Percentiles rank a stretch among this genome's conserved stretches.
These are phyloP conservation scores for Nasonovia ribisnigri DNA, from an alignment of 2,888 invertebrate species.

Conservation along the genomic window DNA sequence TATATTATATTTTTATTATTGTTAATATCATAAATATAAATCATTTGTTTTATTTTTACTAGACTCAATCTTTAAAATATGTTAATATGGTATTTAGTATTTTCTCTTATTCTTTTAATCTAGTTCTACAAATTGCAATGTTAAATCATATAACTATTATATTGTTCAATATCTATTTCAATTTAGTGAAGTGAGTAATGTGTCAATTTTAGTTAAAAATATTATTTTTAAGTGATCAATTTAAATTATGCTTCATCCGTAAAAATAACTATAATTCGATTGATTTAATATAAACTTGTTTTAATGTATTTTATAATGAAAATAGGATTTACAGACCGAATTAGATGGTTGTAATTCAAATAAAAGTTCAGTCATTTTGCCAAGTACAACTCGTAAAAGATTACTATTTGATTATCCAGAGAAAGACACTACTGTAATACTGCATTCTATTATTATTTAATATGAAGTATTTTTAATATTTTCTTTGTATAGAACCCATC, in stretches of 20 bases:
- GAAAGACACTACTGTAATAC: too few relatives aligned
- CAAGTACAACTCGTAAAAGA: slow-evolving; percentile 80
- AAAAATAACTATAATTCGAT: not conserved
- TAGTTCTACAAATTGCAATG: not conserved
- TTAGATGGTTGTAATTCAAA: not conserved
- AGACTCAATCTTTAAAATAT: not conserved
- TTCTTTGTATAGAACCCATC: too few relatives aligned
- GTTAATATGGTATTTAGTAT: not conserved
- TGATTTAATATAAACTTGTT: not conserved
- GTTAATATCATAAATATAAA: not conserved
- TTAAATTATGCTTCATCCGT: not conserved
- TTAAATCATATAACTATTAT: not conserved
- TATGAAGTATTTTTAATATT: too few relatives aligned
- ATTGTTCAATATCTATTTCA: not conserved
- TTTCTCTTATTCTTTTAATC: not conserved
- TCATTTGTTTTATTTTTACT: too few relatives aligned
- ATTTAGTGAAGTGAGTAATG: not conserved
- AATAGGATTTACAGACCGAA: not conserved
- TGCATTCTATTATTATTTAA: too few relatives aligned
- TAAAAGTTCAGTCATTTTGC: slow-evolving; percentile 71
- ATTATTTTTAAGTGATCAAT: not conserved
- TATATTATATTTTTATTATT: not conserved
- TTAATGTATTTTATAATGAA: not conserved
- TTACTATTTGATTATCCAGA: slow-evolving; percentile 73
- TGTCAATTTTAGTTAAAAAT: not conserved